Base-by-base conservation (phyloP, 2,888 invertebrate genomes). In the Agrotis segetum region DNA sequence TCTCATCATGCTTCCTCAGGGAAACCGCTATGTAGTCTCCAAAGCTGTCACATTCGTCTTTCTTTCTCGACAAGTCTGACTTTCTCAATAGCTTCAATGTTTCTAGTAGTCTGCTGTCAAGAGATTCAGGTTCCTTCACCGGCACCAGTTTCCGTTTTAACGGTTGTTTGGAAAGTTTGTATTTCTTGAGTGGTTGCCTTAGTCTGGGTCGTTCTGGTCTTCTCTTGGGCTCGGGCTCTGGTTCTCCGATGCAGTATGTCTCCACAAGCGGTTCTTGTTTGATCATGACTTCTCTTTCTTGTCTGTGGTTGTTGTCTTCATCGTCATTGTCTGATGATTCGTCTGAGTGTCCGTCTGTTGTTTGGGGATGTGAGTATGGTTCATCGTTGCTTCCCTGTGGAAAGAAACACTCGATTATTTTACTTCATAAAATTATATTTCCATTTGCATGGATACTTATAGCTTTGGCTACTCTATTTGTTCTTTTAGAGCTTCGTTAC, bases 11-110 rank as follows among this genome's bases (percentile, higher is more conserved):
- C 81, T 96, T 96, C 50, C 95, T 90, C 49, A 96, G 82, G 0
- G 95, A 94, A 40, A 92, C 88, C 0, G 96, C 95, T 52, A 96
- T 95, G 76, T 96, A 96, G 64, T 95, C 95, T 0, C 96, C 96
- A 62, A 95, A 96, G 40, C 91, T 93, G 58, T 95, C 96, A 75
- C 96, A 96, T 67, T 95, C 96, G 52, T 96, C 96, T 77, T 95
- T 95, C 76, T 90, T 93, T 61, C 88, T 91, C 0, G 90, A 82
- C 2, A 88, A 60, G 40, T 92, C 91, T 0, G 92, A 90, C 60
- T 88, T 88, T 50, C 86, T 86, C 0, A 92, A 78, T 21, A 90
- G 56, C 60, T 86, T 90, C 9, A 93, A 64, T 13, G 92, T 87
- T 76, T 93, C 91, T 52, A 91, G n/a, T 2, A 93, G 76, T 65